Percentiles rank a stretch among this genome's conserved stretches.
Evolutionary conservation across 2,797 vertebrate genomes (phyloP).

Genomic region (Xenops minutus): DNA sequence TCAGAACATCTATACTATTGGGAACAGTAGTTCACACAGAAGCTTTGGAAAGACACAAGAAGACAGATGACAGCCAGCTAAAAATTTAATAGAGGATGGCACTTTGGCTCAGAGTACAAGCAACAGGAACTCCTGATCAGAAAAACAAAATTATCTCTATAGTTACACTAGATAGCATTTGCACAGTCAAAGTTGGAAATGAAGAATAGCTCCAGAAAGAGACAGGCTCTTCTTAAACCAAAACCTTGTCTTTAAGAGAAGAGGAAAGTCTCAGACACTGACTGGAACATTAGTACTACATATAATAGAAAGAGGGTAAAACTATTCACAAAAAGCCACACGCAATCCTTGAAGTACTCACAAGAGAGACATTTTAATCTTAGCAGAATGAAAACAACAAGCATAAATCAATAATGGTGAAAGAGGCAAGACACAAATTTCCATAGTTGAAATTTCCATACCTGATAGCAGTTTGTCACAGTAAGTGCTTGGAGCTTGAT

Average conservation of each 20-base stretch:
- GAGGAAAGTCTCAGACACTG: not conserved
- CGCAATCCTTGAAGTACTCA: not conserved
- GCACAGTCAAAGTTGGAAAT: not conserved
- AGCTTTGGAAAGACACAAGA: not conserved
- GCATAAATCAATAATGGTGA: not conserved
- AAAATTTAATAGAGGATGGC: not conserved
- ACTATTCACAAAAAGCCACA: not conserved
- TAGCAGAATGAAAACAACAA: not conserved
- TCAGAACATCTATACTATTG: not conserved
- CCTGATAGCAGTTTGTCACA: not conserved
- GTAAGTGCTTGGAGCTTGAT: not conserved
- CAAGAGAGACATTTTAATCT: not conserved
- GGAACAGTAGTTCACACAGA: not conserved
- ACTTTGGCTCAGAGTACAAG: not conserved
- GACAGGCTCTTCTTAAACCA: not conserved
- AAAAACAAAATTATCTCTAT: not conserved
- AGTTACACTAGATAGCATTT: not conserved
- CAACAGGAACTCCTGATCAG: not conserved
- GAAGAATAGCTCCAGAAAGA: not conserved
- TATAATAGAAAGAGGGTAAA: not conserved
- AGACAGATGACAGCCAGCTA: not conserved
- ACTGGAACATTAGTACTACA: not conserved
- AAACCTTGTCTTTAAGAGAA: not conserved
- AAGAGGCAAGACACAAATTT: not conserved
- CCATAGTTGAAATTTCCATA: not conserved